Base-by-base conservation (phyloP, 2,888 invertebrate species). In the Clitarchus hookeri region DNA sequence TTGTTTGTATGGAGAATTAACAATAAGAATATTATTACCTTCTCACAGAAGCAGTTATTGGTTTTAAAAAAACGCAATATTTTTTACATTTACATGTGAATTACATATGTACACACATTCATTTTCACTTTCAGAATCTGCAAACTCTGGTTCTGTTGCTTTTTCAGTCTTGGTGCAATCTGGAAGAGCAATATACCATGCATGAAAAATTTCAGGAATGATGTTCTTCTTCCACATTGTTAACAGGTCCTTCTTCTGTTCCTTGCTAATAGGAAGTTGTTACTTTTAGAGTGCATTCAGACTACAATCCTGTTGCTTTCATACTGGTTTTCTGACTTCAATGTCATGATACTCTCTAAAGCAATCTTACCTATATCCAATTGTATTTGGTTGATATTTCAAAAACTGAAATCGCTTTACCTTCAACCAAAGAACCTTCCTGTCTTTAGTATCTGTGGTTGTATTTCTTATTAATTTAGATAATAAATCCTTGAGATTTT, bases 191-290 rank as follows among this genome's bases (percentile, higher is more conserved):
- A 11, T 25, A 6, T 78, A 78, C 11, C 78, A 78, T 25, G 26
- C 78, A 78, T 9, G 78, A 19, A 25, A 78, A 25, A 78, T 78
- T 13, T 78, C 78, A 25, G 78, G 78, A 78, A 78, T 78, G 26
- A 78, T 48, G 48, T 26, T 78, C 11, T 78, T 78, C 26, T 78
- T 78, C 3, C 25, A 26, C 78, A n/a, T 26, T 11, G n/a, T 12
- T 11, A 78, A 78, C 11, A 78, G 78, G 78, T 9, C 26, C 26
- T 6, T 78, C 36, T 36, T 36, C 78, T 78, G 2, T 26, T 78
- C 78, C n/a, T 78, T 78, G 78, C 78, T 78, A 25, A 26, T 78
- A 23, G 78, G 78, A 78, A 78, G 4, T 23, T 78, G 78, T 78
- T 78, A 6, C 4, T 78, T 78, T 3, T 26, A 78, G 26, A 78